These are phyloP conservation scores for Hypocryptadius cinnamomeus DNA, from an alignment of 2,113 vertebrate species.

Conservation along the genomic window DNA sequence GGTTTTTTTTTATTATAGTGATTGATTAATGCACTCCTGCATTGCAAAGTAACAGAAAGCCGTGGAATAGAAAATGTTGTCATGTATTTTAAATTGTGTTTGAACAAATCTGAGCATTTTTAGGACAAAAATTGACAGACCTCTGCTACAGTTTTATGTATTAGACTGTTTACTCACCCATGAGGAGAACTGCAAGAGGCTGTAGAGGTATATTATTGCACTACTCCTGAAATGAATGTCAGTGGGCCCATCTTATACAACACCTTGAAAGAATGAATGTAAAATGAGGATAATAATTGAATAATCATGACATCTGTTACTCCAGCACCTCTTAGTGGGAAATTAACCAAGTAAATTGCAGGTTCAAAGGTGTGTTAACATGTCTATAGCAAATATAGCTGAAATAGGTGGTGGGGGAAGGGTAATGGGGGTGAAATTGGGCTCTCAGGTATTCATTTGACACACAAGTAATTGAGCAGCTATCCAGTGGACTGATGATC, in stretches of 20 bases:
- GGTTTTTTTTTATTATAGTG: fast-evolving
- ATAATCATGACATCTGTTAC: slow-evolving; percentile 95
- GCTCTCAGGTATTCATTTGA: slow-evolving; percentile 88
- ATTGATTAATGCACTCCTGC: not conserved
- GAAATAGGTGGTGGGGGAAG: slow-evolving; percentile 84
- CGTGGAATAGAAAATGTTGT: not conserved
- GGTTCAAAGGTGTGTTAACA: slow-evolving; percentile 85
- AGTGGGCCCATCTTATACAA: not conserved
- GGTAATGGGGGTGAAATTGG: slow-evolving; percentile 92
- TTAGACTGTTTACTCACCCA: slow-evolving; percentile 41
- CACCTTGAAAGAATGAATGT: slow-evolving; percentile 68
- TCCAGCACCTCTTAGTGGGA: slow-evolving; percentile 81
- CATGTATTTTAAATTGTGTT: not conserved
- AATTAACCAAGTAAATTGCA: slow-evolving; percentile 84
- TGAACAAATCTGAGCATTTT: not conserved
- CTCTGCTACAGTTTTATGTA: slow-evolving; percentile 6
- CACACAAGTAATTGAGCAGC: slow-evolving; percentile 89
- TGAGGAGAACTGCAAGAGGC: slow-evolving; percentile 48
- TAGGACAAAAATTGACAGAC: not conserved
- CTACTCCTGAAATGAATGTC: slow-evolving; percentile 78
- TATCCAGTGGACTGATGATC: slow-evolving; percentile 76
- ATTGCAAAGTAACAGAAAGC: not conserved
- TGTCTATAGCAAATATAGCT: slow-evolving; percentile 85
- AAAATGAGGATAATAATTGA: slow-evolving; percentile 84
- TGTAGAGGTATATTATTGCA: slow-evolving; percentile 61